Evolutionary conservation across 2,113 vertebrate genomes (phyloP).

Genomic region (Steatornis caripensis): DNA sequence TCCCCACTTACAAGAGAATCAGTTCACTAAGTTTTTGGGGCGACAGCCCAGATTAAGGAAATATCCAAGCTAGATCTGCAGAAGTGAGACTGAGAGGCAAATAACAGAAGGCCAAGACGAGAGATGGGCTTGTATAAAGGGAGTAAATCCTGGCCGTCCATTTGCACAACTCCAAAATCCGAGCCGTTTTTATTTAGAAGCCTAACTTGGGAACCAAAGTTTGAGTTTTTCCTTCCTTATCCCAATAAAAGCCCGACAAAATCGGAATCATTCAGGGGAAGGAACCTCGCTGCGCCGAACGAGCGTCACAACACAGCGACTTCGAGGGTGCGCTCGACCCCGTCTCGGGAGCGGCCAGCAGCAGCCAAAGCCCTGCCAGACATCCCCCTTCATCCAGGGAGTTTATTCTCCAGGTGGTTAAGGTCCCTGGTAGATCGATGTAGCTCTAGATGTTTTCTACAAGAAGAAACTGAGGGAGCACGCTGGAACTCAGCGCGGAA

Average conservation of each 20-base stretch:
- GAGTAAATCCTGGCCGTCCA: neutral
- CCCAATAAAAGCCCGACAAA: neutral
- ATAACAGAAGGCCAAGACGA: neutral
- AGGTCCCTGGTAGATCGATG: accelerated
- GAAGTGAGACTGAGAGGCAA: accelerated
- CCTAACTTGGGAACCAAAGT: neutral
- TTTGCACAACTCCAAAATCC: neutral
- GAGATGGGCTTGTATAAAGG: neutral
- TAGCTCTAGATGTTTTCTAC: neutral
- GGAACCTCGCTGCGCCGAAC: accelerated
- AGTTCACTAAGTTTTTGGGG: accelerated
- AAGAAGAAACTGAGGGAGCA: accelerated
- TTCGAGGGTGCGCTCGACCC: accelerated
- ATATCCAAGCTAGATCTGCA: neutral
- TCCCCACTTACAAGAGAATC: neutral
- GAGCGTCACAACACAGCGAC: accelerated
- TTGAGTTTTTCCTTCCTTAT: neutral
- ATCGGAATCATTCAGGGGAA: accelerated
- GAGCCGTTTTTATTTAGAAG: neutral
- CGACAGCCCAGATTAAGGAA: neutral
- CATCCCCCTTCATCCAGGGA: accelerated
- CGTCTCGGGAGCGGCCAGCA: neutral
- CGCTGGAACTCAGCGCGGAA: accelerated
- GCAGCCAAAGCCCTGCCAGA: neutral
- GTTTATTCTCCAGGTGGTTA: neutral